Evolutionary conservation across 1,140 invertebrate genomes (phyloP).

Genomic region (Wiebesia pumilae): DNA sequence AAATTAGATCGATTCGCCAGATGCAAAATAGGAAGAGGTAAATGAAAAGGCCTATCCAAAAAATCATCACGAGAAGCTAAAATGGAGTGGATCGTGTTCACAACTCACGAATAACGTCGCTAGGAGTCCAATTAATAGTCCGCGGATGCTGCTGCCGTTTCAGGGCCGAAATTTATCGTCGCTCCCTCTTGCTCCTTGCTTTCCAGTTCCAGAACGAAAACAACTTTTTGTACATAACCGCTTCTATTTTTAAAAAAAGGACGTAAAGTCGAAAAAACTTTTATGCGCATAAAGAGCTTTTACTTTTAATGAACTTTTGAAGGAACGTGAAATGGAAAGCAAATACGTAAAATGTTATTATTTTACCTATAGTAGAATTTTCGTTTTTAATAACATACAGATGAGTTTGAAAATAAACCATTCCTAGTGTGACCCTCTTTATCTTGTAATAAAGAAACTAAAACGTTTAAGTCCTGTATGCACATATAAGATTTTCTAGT

Average conservation of each 20-base stretch:
- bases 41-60: neutral
- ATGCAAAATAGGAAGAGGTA: neutral
- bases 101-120: neutral
- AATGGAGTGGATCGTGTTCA: neutral
- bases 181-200: neutral
- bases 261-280: neutral
- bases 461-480: neutral
- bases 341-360: neutral
- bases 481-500: neutral
- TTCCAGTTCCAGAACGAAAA: neutral
- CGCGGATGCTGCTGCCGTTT: neutral
- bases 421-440: neutral
- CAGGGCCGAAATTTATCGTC: neutral
- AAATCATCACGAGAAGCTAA: neutral
- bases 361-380: neutral
- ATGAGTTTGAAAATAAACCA: neutral
- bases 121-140: neutral
- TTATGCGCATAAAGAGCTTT: neutral
- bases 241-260: constrained; percentile 3
- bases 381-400: neutral
- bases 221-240: neutral
- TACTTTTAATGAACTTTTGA: constrained; percentile 9
- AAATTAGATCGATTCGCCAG: neutral
- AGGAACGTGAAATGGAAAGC: neutral
- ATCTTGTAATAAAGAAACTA: neutral